Evolutionary conservation across 1,140 invertebrate genomes (phyloP), one percentile per base, ranked within the genome.

Genomic region (Drosophila nigromelanica): DNA sequence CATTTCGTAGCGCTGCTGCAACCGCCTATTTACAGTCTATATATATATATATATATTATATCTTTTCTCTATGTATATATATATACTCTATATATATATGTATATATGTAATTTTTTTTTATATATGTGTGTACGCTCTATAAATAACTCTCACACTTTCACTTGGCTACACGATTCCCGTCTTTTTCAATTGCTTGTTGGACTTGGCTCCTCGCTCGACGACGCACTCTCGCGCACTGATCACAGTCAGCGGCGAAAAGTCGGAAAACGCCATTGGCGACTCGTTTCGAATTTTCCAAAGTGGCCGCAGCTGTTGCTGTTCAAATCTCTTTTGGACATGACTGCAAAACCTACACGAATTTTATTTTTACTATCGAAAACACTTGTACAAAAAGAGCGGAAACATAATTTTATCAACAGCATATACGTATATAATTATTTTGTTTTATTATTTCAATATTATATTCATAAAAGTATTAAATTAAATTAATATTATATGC

Each of bases 201-300:
- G 54, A 15, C 48, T 50, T 33, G 52, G 60, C 52, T 67, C 86
- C 54, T 89, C 55, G 73, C 82, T 90, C 69, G 82, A 72, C 87
- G 50, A 90, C 89, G 82, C 89, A 87, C 87, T 90, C 89, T 90
- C 82, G 71, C 73, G 50, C 30, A 90, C 87, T 90, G 87, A 90
- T 81, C 82, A 52, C 3, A 11, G 59, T 10, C 14, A 27, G 11
- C 12, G 30, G 30, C 30, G 59, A 43, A 33, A 70, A 54, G 61
- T 61, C 52, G 71, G 51, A 69, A 61, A 14, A 11, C 43, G 21
- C 42, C 4, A 48, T 18, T 11, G 4, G 24, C 43, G 14, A 63
- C 69, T 64, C 15, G 67, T 58, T 73, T 71, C 68, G 50, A 76
- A 69, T 78, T 87, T 86, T 86, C 82, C 82, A 86, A 78, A 86